Base-by-base conservation (phyloP, 2,888 invertebrate species). In the Anoplius nigerrimus region DNA sequence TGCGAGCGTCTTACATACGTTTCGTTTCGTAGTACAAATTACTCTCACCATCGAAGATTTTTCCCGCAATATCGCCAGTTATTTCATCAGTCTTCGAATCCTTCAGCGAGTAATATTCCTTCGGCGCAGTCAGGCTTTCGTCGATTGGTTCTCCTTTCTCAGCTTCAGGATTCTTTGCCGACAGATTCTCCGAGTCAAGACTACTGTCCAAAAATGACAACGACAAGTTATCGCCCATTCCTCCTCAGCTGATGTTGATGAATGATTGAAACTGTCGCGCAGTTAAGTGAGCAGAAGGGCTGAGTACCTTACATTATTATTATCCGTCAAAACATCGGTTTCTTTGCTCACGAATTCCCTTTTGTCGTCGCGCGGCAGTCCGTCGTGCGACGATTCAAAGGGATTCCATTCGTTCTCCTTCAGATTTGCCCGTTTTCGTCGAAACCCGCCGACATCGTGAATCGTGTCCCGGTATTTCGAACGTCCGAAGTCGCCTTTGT, bases 51-150 rank as follows among this genome's bases (percentile, higher is more conserved):
- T 8, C 4, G 11, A 34, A 1, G 4, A 1, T 34, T 1, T 11
- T 34, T 34, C 11, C 11, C 34, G 1, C 34, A 34, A 13, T 34
- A 6, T 11, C 34, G 34, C 34, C 8, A 34, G 6, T 34, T 6
- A 6, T 1, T 34, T 63, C 63, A 15, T 46, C 34, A 1, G 27
- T 18, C 0, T 63, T 51, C 11, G 53, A 54, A 11, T 58, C 58
- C 0, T 43, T n/a, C 63, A 58, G 58, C 3, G 59, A 63, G 22
- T 63, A 58, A 22, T 58, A 57, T 22, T 48, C 54, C 8, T 46
- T 53, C 22, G 63, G 53, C 2, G 68, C 42, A 34, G 54, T 54
- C 0, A 58, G 1, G 13, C n/a, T n/a, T n/a, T 46, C n/a, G 5
- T 59, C 5, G 18, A 5, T 13, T 15, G 22, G 20, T 5, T 15